Evolutionary conservation across 2,888 invertebrate species (phyloP).

Genomic region (Cataglyphis livida): DNA sequence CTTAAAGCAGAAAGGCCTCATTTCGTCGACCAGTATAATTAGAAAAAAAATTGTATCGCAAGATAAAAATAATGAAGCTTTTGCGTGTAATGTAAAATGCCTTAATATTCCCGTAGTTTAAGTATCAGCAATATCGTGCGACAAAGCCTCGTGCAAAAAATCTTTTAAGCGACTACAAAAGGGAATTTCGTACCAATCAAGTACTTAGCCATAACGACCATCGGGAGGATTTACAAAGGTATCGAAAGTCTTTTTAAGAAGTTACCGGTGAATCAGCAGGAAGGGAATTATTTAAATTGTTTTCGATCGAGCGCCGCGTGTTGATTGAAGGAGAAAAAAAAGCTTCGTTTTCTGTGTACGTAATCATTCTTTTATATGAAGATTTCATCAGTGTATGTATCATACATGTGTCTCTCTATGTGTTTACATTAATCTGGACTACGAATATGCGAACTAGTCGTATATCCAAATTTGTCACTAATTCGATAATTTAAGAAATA

Average conservation of each 20-base stretch:
- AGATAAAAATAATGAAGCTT: background rate
- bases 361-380: background rate
- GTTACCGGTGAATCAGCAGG: constrained; percentile 25
- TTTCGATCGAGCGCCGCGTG: constrained; percentile 17
- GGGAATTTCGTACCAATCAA: constrained; percentile 15
- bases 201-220: constrained; percentile 29
- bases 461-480: constrained; percentile 4
- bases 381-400: background rate
- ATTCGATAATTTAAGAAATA: background rate
- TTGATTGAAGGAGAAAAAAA: background rate
- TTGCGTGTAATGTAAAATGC: background rate
- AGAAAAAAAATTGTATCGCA: background rate
- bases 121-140: background rate
- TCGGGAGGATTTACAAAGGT: constrained; percentile 17
- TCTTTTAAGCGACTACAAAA: constrained; percentile 29
- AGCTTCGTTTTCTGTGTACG: background rate
- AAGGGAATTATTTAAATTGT: constrained; percentile 47
- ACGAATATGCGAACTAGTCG: background rate
- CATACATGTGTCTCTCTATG: background rate
- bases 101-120: background rate
- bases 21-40: background rate
- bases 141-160: constrained; percentile 35
- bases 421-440: background rate
- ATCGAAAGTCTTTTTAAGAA: constrained; percentile 51
- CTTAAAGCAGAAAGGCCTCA: too few relatives aligned